Base-by-base conservation (phyloP, 2,888 invertebrate genomes). In the Eristalis arbustorum region DNA sequence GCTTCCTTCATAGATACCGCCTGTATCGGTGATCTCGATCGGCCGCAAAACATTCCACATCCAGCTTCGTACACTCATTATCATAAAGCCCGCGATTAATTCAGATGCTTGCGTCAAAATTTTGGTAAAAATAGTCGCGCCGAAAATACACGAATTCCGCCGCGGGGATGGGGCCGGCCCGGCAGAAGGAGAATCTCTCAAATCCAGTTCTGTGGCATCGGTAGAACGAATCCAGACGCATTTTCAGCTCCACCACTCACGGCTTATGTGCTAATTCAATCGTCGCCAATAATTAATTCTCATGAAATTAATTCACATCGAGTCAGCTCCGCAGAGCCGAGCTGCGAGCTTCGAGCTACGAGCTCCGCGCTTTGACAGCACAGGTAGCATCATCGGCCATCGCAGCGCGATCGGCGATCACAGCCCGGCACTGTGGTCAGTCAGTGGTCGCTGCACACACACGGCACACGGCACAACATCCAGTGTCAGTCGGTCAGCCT, bases 241-340 rank as follows among this genome's bases (percentile, higher is more conserved):
- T 71, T 76, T 71, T 59, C 28, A 34, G 18, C 67, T 59, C 37
- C 23, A 72, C 40, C 61, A 62, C 64, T 40, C 25, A 13, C 59
- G 18, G 28, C 31, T 23, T 34, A 85, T 85, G 84, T 85, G 84
- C 76, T 85, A 85, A 85, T 85, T 81, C 81, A 72, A 71, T 81
- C 49, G 72, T 66, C 75, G 84, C 71, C 80, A 84, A 84, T 84
- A 80, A 80, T 67, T 80, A 81, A 84, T 85, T 81, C 73, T 69
- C 76, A 77, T 81, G 72, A 73, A 85, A 81, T 85, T 81, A 85
- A 85, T 81, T 77, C 66, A 73, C 69, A 34, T 69, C 59, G 64
- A 18, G 49, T 5, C 49, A 49, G 49, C 18, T 31, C n/a, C n/a
- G n/a, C n/a, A n/a, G n/a, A n/a, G n/a, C n/a, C n/a, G n/a, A 42